A percentile compares a stretch with the other conserved stretches of the same genome.
Evolutionary conservation across 2,888 invertebrate genomes (phyloP).

Genomic region (Ennomos erosarius): DNA sequence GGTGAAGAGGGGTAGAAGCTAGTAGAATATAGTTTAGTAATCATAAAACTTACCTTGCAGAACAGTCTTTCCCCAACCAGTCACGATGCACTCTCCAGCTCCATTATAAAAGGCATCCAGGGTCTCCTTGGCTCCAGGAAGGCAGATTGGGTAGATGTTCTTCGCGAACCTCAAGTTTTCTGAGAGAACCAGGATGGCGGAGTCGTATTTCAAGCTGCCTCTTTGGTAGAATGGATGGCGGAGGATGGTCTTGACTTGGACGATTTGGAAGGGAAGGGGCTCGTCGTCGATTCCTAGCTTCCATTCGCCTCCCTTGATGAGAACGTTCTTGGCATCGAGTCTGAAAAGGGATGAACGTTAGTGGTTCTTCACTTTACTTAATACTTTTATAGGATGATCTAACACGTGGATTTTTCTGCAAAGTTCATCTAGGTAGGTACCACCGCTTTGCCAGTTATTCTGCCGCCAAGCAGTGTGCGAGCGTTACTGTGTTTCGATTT

Average conservation of each 20-base stretch:
- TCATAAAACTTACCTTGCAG: conserved; percentile 86
- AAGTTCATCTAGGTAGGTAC: too few relatives aligned
- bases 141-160: conserved; percentile 91
- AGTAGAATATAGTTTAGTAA: too few relatives aligned
- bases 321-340: conserved; percentile 86
- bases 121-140: conserved; percentile 78
- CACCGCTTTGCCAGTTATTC: too few relatives aligned
- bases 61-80: conserved; percentile 93
- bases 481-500: not conserved
- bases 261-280: conserved; percentile 91
- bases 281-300: conserved; percentile 92
- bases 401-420: too few relatives aligned
- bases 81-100: conserved; percentile 88
- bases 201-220: conserved; percentile 87
- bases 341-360: conserved; percentile 60
- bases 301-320: conserved; percentile 94
- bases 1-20: too few relatives aligned
- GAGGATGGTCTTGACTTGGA: conserved; percentile 88
- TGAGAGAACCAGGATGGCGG: conserved; percentile 89
- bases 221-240: conserved; percentile 89
- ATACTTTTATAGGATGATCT: too few relatives aligned
- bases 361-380: too few relatives aligned
- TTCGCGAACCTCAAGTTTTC: conserved; percentile 87
- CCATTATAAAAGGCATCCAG: conserved; percentile 85
- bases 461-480: too few relatives aligned